A percentile compares a stretch with the other conserved stretches of the same genome.
Evolutionary conservation across 2,113 vertebrate genomes (phyloP).

Genomic region (Solenodon paradoxus): DNA sequence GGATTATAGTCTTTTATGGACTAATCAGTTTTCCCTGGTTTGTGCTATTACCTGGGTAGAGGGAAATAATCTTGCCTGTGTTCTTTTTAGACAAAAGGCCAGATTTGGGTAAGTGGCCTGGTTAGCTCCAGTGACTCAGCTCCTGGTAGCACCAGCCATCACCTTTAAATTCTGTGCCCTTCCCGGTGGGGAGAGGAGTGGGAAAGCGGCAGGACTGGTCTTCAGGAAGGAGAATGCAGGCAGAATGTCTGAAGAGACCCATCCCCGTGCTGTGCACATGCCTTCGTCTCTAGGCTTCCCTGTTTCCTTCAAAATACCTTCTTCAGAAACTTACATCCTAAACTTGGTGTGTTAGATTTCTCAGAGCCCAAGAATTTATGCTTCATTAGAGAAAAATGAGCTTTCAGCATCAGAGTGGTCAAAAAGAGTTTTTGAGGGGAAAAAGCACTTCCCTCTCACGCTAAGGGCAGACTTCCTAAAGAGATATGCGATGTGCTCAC

Average conservation of each 20-base stretch:
- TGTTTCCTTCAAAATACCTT: neutral
- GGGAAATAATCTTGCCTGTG: neutral
- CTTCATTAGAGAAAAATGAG: neutral
- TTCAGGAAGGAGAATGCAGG: neutral
- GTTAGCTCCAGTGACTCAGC: neutral
- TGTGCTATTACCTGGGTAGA: neutral
- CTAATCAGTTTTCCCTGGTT: neutral
- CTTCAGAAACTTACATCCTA: neutral
- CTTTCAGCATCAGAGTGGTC: neutral
- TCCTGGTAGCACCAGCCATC: neutral
- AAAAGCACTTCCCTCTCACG: neutral
- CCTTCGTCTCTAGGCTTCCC: neutral
- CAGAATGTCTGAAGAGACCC: rapidly evolving
- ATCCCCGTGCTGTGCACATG: rapidly evolving
- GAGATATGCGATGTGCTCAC: neutral
- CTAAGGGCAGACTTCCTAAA: neutral
- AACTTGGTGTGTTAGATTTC: neutral
- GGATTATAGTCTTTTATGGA: neutral
- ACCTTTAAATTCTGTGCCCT: neutral
- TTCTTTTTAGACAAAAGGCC: neutral
- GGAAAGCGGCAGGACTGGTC: neutral
- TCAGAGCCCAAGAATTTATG: neutral
- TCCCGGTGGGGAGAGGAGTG: neutral
- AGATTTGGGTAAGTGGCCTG: neutral
- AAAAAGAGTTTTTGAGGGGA: neutral